Evolutionary conservation across 2,113 vertebrate species (phyloP).

Genomic region (Micromys minutus): DNA sequence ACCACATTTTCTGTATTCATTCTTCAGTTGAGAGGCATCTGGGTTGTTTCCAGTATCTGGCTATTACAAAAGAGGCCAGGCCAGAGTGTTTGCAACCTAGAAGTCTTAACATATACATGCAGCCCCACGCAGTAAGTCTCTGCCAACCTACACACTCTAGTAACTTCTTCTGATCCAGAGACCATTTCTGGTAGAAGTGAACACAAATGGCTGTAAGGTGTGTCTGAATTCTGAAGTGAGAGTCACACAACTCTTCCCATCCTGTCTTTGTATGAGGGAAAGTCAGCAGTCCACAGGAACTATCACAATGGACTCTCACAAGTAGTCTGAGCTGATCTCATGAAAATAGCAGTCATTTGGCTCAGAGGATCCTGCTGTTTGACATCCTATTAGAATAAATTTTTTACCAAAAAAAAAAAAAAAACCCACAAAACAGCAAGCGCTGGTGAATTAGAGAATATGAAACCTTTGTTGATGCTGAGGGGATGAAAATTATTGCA

Average conservation of each 20-base stretch:
- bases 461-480: neutral
- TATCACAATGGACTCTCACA: neutral
- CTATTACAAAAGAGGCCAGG: neutral
- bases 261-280: neutral
- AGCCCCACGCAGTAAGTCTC: neutral
- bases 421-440: neutral
- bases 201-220: neutral
- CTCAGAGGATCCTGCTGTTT: neutral
- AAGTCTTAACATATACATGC: neutral
- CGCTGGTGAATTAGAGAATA: neutral
- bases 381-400: too few species aligned
- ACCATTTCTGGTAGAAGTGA: neutral
- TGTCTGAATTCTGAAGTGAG: neutral
- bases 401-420: neutral
- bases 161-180: too few species aligned
- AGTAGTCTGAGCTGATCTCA: neutral
- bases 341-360: neutral
- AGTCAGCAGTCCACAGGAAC: neutral
- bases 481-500: neutral
- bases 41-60: too few species aligned
- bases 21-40: too few species aligned
- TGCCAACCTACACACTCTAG: neutral
- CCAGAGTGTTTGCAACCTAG: neutral
- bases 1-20: too few species aligned
- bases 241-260: neutral